Base-by-base conservation (phyloP, 2,888 invertebrate species). In the Drosophila macrospina region DNA sequence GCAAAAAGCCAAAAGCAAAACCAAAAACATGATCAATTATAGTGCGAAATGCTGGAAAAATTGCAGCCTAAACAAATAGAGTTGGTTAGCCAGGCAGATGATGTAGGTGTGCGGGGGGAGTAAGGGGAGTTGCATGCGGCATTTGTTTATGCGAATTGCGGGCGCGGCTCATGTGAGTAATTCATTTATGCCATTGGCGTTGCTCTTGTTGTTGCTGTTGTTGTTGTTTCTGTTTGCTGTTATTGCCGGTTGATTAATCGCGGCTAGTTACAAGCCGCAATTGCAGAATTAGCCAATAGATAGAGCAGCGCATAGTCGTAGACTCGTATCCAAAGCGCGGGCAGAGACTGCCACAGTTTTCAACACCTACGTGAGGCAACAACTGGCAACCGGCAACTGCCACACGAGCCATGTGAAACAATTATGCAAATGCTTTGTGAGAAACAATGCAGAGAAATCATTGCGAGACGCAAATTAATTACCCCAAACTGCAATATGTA, bases 401-500 rank as follows among this genome's bases (percentile, higher is more conserved):
- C 64, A 37, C 50, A 66, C 63, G 61, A 76, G 77, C 68, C 69
- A 77, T 77, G 88, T 70, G 83, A 87, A 75, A 83, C 80, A 84
- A 84, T 88, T 84, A 84, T 84, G 83, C 83, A 84, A 84, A 84
- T 84, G 56, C 54, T 67, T 36, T 47, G 68, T 54, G 76, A 57
- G 66, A 82, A 88, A 83, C 88, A 79, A 70, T 83, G 80, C 67
- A 56, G 74, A 77, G 86, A 84, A 84, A 84, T 84, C 84, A 88
- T 88, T 84, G 75, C 78, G 74, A 86, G 84, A 74, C 70, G 66
- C 72, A 84, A 86, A 84, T 84, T 84, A 84, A 84, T 84, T 84
- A 86, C 81, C 55, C 44, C 20, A 60, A 60, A 78, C 76, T 76
- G 73, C 78, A 81, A 69, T 61, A 78, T 75, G 71, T 60, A 69